These are phyloP conservation scores for Calidris pugnax DNA, from an alignment of 2,113 vertebrate species.

Conservation along the genomic window DNA sequence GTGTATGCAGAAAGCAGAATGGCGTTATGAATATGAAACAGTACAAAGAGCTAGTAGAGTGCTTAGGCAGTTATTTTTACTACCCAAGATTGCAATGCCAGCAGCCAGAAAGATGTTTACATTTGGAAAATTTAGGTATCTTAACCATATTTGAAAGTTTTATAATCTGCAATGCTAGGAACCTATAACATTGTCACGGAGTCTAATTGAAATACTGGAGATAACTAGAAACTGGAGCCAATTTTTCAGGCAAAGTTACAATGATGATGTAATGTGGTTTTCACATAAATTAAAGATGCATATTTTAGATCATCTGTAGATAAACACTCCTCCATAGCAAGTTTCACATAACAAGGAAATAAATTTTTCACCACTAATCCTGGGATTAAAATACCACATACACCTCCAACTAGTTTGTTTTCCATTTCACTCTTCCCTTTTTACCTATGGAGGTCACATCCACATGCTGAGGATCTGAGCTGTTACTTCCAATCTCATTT, in stretches of 20 bases:
- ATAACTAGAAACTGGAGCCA: background rate
- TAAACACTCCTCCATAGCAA: background rate
- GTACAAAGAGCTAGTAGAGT: background rate
- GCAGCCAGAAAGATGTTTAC: background rate
- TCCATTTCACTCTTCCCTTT: background rate
- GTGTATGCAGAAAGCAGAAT: background rate
- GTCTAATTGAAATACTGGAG: background rate
- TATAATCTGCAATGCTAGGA: background rate
- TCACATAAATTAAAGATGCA: background rate
- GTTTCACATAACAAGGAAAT: background rate
- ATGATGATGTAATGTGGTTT: background rate
- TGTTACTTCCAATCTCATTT: constrained; percentile 82
- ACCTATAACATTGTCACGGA: background rate
- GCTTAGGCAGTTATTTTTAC: background rate
- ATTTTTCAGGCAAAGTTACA: background rate
- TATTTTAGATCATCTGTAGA: background rate
- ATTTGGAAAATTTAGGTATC: background rate
- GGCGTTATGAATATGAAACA: background rate
- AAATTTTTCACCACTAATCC: background rate
- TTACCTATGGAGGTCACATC: constrained; percentile 90
- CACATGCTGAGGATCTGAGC: constrained; percentile 81
- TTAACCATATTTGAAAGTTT: background rate
- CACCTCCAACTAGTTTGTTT: background rate
- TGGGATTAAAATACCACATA: background rate
- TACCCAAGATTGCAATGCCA: background rate